Conservation (phyloP, 2,797 vertebrate genomes). For the Scleropages formosus region DNA sequence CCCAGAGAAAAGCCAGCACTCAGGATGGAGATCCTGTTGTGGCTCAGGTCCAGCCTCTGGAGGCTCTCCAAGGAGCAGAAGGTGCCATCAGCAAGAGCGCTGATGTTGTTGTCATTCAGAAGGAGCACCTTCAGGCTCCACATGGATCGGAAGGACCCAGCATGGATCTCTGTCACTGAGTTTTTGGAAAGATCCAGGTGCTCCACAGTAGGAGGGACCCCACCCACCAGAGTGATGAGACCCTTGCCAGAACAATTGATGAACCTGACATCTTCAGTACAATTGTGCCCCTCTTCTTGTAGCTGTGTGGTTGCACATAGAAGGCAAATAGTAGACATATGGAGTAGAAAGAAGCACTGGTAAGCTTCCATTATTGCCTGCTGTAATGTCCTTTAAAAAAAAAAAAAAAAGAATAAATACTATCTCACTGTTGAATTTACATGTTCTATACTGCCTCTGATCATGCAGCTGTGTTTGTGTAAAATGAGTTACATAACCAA, state of each 20-base stretch:
- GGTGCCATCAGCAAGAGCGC: constrained; percentile 26
- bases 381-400: neutral
- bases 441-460: neutral
- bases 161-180: constrained; percentile 38
- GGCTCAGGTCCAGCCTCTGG: constrained; percentile 47
- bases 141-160: constrained; percentile 32
- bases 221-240: constrained; percentile 14
- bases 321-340: neutral
- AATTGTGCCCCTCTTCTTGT: constrained; percentile 35
- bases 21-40: constrained; percentile 44
- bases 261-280: constrained; percentile 39
- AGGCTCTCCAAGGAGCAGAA: constrained; percentile 43
- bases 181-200: constrained; percentile 50
- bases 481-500: neutral
- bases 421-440: neutral
- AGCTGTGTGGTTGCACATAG: neutral
- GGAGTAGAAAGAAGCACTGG: constrained; percentile 22
- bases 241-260: constrained; percentile 50
- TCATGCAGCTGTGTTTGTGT: neutral
- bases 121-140: constrained; percentile 49
- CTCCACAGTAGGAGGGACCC: constrained; percentile 42
- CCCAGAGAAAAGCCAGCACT: constrained; percentile 46
- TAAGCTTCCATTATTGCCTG: neutral
- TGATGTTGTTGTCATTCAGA: constrained; percentile 45
- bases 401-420: neutral